These are phyloP conservation scores for Drosophila basisetae DNA, from an alignment of 2,888 invertebrate genomes.

Conservation along the genomic window DNA sequence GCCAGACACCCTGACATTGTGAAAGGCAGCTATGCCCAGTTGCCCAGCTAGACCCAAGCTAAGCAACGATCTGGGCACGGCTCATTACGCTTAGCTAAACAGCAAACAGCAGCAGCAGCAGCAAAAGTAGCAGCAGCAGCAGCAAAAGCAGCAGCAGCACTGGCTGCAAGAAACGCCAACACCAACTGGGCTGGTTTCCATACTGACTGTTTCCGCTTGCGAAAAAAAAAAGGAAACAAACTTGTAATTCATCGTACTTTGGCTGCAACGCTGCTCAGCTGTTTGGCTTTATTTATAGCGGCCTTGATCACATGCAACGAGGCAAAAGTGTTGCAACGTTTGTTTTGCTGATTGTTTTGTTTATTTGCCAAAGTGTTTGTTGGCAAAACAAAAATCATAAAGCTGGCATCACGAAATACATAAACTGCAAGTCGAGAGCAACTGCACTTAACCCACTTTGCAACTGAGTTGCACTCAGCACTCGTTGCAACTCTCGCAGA, in stretches of 20 bases:
- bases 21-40: slow-evolving; percentile 55
- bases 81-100: slow-evolving; percentile 57
- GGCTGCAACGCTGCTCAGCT: slow-evolving; percentile 43
- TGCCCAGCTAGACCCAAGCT: not conserved
- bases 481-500: slow-evolving; percentile 29
- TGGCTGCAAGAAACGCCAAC: slow-evolving; percentile 31
- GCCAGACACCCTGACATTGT: slow-evolving; percentile 55
- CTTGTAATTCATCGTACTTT: slow-evolving; percentile 69
- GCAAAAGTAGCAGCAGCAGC: rapidly evolving
- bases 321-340: slow-evolving; percentile 72
- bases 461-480: slow-evolving; percentile 23
- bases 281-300: slow-evolving; percentile 21
- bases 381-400: slow-evolving; percentile 61
- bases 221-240: not conserved
- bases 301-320: slow-evolving; percentile 64
- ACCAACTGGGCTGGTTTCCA: slow-evolving; percentile 50
- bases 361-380: slow-evolving; percentile 60
- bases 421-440: slow-evolving; percentile 59
- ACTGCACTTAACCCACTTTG: slow-evolving; percentile 69
- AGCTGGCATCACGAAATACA: slow-evolving; percentile 62
- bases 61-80: slow-evolving; percentile 39
- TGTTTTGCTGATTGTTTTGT: slow-evolving; percentile 73
- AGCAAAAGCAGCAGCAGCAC: not conserved
- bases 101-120: not conserved
- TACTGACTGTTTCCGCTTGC: slow-evolving; percentile 68